Evolutionary conservation across 2,797 vertebrate genomes (phyloP).

Genomic region (Chlorospingus flavigularis): DNA sequence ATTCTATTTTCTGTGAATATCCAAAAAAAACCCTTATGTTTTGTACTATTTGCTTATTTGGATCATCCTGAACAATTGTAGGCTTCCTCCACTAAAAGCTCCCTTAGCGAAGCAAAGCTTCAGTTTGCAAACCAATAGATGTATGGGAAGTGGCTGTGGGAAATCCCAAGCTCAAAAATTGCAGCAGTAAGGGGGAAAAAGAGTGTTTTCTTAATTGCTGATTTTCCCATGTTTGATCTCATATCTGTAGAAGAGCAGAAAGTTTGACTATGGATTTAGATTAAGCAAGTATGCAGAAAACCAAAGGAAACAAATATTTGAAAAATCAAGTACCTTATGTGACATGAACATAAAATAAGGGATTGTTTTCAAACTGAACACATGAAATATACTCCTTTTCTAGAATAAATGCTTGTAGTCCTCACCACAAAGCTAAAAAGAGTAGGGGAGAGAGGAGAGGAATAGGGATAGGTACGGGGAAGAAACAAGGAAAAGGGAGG

Average conservation of each 20-base stretch:
- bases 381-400: background rate
- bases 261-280: background rate
- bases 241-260: background rate
- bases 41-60: background rate
- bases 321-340: background rate
- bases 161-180: background rate
- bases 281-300: background rate
- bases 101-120: background rate
- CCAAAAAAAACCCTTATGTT: background rate
- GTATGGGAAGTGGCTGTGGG: background rate
- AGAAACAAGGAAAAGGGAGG: background rate
- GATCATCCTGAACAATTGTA: background rate
- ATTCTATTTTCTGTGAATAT: background rate
- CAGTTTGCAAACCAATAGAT: background rate
- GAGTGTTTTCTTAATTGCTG: background rate
- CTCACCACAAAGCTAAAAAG: background rate
- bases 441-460: background rate
- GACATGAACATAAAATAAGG: background rate
- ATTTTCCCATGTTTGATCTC: background rate
- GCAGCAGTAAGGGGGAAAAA: background rate
- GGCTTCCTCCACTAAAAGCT: background rate
- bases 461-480: background rate
- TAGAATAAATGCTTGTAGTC: background rate
- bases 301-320: background rate
- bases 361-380: background rate